These are phyloP conservation scores for Porites lutea DNA, from an alignment of 64 coral and sea anemone genomes.

Conservation along the genomic window DNA sequence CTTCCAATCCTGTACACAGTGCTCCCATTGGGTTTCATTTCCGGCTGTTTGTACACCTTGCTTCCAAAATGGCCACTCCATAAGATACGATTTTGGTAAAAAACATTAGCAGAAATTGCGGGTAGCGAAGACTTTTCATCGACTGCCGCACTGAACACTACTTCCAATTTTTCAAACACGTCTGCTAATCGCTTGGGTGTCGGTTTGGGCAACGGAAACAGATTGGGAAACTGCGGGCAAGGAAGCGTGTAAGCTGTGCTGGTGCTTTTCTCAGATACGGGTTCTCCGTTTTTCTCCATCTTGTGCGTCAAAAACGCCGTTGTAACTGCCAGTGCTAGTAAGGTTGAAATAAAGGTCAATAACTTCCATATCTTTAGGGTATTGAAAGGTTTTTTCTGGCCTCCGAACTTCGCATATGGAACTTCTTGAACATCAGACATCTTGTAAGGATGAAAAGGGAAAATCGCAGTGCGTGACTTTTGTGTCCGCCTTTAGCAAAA, in stretches of 20 bases:
- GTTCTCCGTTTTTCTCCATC: neutral
- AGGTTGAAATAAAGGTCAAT: neutral
- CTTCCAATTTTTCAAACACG: conserved; percentile 4
- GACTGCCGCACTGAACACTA: neutral
- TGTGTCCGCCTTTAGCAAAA: too few relatives aligned
- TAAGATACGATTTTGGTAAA: neutral
- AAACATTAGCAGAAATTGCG: neutral
- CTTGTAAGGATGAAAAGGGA: too few relatives aligned
- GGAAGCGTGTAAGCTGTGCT: neutral
- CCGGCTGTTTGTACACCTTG: neutral
- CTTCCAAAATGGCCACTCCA: conserved; percentile 1
- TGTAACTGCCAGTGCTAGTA: neutral
- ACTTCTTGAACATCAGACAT: too few relatives aligned
- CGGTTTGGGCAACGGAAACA: conserved; percentile 34
- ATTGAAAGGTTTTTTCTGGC: neutral
- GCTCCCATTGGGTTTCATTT: conserved; percentile 1
- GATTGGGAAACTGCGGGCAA: conserved; percentile 37
- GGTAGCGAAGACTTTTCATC: neutral
- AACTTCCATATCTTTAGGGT: neutral
- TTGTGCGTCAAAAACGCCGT: neutral
- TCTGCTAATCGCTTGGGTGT: conserved; percentile 33
- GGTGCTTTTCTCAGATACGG: neutral
- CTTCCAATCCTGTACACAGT: conserved; percentile 73
- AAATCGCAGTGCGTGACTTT: too few relatives aligned
- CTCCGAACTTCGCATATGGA: neutral